Evolutionary conservation across 2,113 vertebrate genomes (phyloP).

Genomic region (Trichomycterus rosablanca): DNA sequence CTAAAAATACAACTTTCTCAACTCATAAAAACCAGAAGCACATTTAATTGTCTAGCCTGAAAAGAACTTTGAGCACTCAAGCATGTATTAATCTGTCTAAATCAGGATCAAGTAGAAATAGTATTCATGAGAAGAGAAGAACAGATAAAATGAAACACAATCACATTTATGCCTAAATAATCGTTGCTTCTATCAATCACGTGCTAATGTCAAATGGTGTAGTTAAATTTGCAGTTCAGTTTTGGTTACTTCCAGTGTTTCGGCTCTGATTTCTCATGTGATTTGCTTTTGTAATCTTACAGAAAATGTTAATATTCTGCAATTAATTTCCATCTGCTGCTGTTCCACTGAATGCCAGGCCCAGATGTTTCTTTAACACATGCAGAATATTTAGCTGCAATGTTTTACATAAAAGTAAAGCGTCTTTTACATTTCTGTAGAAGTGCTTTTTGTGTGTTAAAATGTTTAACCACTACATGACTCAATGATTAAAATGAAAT

Average conservation of each 20-base stretch:
- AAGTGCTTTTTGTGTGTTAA: too few species aligned
- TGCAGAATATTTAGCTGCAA: conserved; percentile 5
- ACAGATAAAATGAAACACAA: conserved; percentile 3
- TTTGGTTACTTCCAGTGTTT: background rate
- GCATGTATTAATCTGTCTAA: conserved; percentile 3
- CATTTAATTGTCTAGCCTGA: conserved; percentile 25
- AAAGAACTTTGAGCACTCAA: conserved; percentile 11
- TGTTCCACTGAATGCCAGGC: background rate
- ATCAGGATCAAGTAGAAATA: background rate
- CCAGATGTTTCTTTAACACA: conserved; percentile 18
- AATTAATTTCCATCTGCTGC: conserved; percentile 31
- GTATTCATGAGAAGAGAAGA: background rate
- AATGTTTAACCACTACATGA: too few species aligned
- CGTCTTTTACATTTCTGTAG: too few species aligned
- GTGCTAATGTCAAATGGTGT: too few species aligned
- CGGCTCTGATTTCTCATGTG: conserved; percentile 1
- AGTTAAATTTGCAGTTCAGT: too few species aligned
- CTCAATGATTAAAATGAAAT: too few species aligned
- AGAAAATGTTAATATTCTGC: conserved; percentile 13
- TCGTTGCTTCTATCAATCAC: too few species aligned
- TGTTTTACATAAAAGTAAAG: conserved; percentile 9
- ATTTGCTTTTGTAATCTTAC: background rate
- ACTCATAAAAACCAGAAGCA: conserved; percentile 27
- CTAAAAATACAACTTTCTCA: conserved; percentile 40
- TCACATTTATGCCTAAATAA: too few species aligned